Conservation (phyloP, 2,888 invertebrate species). For the Melitaea athalia region DNA sequence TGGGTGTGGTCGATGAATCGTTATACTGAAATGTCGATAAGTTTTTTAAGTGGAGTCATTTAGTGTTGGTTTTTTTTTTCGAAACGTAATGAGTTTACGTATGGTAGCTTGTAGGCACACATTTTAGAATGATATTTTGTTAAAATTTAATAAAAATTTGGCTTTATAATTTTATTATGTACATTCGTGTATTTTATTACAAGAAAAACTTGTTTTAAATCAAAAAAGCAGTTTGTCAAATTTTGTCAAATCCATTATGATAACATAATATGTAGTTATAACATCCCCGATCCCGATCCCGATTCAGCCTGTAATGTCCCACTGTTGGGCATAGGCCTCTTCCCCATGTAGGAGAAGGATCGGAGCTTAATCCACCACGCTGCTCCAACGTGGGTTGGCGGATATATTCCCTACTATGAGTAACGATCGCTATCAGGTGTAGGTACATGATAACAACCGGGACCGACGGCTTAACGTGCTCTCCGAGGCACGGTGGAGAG, state of each 20-base stretch:
- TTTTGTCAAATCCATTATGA: not conserved
- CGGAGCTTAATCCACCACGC: too few relatives aligned
- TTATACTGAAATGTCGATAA: constrained; percentile 44
- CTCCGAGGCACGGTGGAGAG: too few relatives aligned
- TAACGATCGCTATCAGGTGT: too few relatives aligned
- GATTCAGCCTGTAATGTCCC: too few relatives aligned
- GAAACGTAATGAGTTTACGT: not conserved
- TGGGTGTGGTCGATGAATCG: constrained; percentile 43
- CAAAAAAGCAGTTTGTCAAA: not conserved
- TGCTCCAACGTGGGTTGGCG: too few relatives aligned
- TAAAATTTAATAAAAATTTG: not conserved
- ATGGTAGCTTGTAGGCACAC: not conserved
- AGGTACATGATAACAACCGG: too few relatives aligned
- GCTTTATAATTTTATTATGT: too few relatives aligned
- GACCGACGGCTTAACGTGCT: too few relatives aligned
- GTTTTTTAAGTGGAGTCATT: not conserved
- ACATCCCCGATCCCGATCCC: too few relatives aligned
- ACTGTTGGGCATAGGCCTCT: too few relatives aligned
- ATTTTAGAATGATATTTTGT: constrained; percentile 4
- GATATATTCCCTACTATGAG: too few relatives aligned
- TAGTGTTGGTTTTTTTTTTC: not conserved
- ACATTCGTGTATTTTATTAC: not conserved
- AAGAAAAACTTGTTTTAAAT: not conserved
- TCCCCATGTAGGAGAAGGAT: too few relatives aligned
- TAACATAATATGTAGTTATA: not conserved